Conservation (phyloP, 2,113 vertebrate species). For the Sander vitreus region DNA sequence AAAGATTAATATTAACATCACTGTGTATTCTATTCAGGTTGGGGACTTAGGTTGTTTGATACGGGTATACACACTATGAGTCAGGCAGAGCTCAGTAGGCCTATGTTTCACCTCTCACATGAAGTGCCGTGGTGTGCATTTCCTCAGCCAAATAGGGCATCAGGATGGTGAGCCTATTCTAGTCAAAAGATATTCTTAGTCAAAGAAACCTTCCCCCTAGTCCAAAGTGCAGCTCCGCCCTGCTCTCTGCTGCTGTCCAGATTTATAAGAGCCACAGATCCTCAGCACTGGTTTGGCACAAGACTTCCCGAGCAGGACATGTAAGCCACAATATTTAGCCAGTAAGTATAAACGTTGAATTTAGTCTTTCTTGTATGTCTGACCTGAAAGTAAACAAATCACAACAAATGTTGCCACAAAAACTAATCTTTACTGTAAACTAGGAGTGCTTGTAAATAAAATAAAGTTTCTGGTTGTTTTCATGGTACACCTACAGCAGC, state of each 20-base stretch:
- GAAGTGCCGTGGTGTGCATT: conserved; percentile 15
- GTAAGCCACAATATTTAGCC: conserved; percentile 81
- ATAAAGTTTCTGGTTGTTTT: conserved; percentile 74
- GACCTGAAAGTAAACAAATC: conserved; percentile 84
- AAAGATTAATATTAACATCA: neutral
- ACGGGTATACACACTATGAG: neutral
- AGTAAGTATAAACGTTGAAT: conserved; percentile 86
- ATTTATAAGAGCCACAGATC: conserved; percentile 79
- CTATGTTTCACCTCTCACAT: conserved; percentile 23
- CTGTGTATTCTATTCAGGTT: neutral
- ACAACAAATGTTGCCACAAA: conserved; percentile 81
- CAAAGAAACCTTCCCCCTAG: conserved; percentile 16
- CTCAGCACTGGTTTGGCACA: conserved; percentile 81
- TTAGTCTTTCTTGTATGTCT: conserved; percentile 84
- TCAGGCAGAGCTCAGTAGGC: neutral
- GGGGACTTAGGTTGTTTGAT: neutral
- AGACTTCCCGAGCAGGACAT: conserved; percentile 83
- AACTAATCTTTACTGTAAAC: conserved; percentile 70
- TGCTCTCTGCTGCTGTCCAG: neutral
- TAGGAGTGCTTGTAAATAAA: conserved; percentile 76
- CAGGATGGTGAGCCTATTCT: neutral
- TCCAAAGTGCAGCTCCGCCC: conserved; percentile 50
- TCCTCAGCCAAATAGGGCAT: conserved; percentile 76
- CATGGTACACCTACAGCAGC: conserved; percentile 68
- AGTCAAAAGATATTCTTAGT: conserved; percentile 58